These are phyloP conservation scores for Ceratina japonica DNA, from an alignment of 1,140 invertebrate genomes.

Conservation along the genomic window DNA sequence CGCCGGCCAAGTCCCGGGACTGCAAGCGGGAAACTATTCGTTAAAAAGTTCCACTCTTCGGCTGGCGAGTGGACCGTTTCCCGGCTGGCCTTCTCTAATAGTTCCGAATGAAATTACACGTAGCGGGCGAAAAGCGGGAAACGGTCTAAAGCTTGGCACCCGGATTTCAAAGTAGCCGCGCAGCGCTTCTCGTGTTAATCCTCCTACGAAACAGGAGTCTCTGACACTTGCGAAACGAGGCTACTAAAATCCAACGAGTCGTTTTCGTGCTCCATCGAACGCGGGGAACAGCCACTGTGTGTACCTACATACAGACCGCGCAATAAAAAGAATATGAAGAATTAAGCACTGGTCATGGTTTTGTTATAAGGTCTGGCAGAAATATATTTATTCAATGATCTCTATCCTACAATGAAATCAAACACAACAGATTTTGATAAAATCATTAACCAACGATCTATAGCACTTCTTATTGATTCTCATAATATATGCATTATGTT, in stretches of 20 bases:
- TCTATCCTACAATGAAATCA: no score
- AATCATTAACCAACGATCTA: no score
- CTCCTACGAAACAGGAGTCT: background rate
- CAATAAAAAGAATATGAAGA: no score
- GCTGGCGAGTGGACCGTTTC: background rate
- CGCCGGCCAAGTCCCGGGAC: background rate
- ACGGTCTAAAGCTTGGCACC: background rate
- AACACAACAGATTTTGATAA: no score
- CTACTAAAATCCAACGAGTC: background rate
- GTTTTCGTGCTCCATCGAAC: background rate
- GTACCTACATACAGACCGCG: no score
- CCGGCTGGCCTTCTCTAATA: constrained; percentile 16
- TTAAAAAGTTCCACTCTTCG: constrained; percentile 28
- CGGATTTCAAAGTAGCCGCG: constrained; percentile 6
- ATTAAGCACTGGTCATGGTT: no score
- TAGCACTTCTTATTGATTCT: no score
- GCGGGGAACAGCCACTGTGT: no score
- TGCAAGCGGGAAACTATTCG: constrained; percentile 29
- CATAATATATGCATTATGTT: no score
- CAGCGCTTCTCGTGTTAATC: constrained; percentile 12
- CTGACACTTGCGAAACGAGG: constrained; percentile 13
- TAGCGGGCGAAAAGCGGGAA: background rate
- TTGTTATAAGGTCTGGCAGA: no score
- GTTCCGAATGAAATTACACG: constrained; percentile 4
- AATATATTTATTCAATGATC: no score